phyloP scores from a whole-genome alignment of 1,140 invertebrate genomes.

The Kradibia gibbosae region DNA sequence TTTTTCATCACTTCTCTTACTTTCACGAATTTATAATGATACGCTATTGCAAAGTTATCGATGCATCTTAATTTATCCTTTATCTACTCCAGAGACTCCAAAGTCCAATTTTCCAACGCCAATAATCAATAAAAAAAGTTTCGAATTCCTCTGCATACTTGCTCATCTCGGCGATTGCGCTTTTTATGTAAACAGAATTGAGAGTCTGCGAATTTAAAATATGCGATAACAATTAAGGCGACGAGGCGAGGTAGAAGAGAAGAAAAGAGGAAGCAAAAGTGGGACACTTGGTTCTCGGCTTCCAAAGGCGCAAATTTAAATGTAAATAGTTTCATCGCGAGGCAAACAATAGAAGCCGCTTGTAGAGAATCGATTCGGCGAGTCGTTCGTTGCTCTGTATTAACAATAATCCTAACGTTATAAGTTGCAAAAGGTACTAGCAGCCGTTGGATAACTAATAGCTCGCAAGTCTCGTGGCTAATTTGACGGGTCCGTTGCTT shows the following conservation, averaged over 20 bases:
- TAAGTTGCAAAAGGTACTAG: neutral
- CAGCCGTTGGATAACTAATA: neutral
- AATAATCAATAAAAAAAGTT: neutral
- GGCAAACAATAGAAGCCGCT: no score
- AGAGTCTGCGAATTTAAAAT: no score
- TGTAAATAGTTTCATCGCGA: no score
- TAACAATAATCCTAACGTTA: no score
- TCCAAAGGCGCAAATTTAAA: no score
- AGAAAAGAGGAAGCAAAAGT: neutral
- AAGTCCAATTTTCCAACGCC: neutral
- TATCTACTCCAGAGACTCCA: neutral
- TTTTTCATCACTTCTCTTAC: neutral
- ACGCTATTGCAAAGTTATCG: neutral
- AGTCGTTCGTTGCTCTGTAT: no score
- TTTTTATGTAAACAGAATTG: no score
- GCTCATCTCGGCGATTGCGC: neutral
- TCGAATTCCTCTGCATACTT: no score
- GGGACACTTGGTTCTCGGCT: no score
- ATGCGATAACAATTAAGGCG: no score
- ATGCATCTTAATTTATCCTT: neutral
- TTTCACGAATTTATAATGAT: neutral
- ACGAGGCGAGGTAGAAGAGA: neutral
- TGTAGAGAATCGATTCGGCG: no score
- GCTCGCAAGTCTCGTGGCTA: neutral
- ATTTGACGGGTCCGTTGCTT: constrained; percentile 29